These are phyloP conservation scores for Meteorus colon DNA, from an alignment of 2,888 invertebrate species.

Conservation along the genomic window DNA sequence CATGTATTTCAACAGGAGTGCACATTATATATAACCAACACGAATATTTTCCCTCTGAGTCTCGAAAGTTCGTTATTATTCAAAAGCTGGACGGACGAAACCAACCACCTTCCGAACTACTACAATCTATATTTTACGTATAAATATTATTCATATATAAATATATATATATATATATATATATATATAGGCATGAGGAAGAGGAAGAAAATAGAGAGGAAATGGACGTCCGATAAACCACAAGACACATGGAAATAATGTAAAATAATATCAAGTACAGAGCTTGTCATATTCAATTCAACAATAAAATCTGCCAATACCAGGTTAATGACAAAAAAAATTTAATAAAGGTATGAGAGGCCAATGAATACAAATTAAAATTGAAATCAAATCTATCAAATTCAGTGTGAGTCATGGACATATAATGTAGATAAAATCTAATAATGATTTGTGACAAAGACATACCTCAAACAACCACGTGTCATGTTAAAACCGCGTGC, in stretches of 20 bases:
- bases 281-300: too few species aligned
- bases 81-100: conserved; percentile 25
- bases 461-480: not conserved
- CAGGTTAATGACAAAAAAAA: too few species aligned
- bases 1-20: not conserved
- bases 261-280: too few species aligned
- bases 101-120: conserved; percentile 13
- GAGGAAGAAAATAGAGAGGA: too few species aligned
- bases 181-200: not conserved
- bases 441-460: not conserved
- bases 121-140: conserved; percentile 10
- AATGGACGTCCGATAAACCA: too few species aligned
- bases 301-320: too few species aligned
- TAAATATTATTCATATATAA: not conserved
- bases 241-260: too few species aligned
- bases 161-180: not conserved
- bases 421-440: not conserved
- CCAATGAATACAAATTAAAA: not conserved
- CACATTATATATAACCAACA: conserved; percentile 6
- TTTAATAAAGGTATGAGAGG: too few species aligned
- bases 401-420: not conserved
- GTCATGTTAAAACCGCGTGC: not conserved
- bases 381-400: not conserved
- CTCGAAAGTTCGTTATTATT: conserved; percentile 21
- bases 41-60: conserved; percentile 21